Base-by-base conservation (phyloP, 2,888 invertebrate genomes). In the Nipponacmea schrenckii region DNA sequence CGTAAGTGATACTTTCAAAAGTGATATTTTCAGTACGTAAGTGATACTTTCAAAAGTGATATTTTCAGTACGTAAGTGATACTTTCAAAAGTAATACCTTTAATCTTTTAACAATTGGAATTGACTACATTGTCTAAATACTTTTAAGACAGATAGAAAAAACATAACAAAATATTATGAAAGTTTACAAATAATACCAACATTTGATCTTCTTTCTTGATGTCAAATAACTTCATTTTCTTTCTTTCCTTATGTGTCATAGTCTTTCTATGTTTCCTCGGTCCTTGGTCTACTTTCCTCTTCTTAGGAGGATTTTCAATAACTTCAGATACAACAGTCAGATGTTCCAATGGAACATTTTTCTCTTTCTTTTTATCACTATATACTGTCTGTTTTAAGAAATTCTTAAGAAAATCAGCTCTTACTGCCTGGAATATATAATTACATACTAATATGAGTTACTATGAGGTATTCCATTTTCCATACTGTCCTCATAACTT, bases 151-250 rank as follows among this genome's bases (percentile, higher is more conserved):
- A n/a, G n/a, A n/a, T n/a, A n/a, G n/a, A n/a, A n/a, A n/a, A n/a
- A n/a, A n/a, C n/a, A n/a, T n/a, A n/a, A n/a, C n/a, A n/a, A n/a
- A n/a, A n/a, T n/a, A n/a, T n/a, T n/a, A n/a, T n/a, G n/a, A n/a
- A n/a, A n/a, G n/a, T n/a, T 10, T 39, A 39, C 10, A 39, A 39
- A 39, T 39, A 1, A 39, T 39, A 8, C 4, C 70, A 73, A 82
- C 81, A 71, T 81, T 48, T 81, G 79, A 12, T 68, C 75, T 44
- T 78, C 78, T 65, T 74, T 73, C 67, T 79, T 69, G 14, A 82
- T 68, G 5, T 83, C 77, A 74, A 83, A 82, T 46, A 80, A 48
- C 62, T 81, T 79, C 10, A 81, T 74, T 31, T 77, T 73, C 68
- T 76, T 78, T 64, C 76, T 77, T 44, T 83, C 83, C 26, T 70